These are phyloP conservation scores for Amazonetta brasiliensis DNA, from an alignment of 2,797 vertebrate genomes.

Conservation along the genomic window DNA sequence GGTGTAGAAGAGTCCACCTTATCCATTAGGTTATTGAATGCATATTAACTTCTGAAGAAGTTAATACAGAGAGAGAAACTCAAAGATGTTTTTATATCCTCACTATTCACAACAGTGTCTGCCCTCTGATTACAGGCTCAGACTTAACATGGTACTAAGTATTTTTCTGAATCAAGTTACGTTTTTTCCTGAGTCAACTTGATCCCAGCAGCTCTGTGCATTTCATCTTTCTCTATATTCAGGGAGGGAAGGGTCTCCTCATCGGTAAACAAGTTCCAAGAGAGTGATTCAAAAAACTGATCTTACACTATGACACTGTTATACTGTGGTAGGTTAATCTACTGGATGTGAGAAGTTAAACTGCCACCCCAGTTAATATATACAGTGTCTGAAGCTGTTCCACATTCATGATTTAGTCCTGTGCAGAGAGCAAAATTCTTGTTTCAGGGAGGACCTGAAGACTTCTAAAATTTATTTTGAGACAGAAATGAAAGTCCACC, in stretches of 20 bases:
- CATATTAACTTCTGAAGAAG: neutral
- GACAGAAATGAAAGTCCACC: neutral
- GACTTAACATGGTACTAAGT: neutral
- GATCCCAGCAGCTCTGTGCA: neutral
- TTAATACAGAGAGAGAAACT: neutral
- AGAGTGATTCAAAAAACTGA: neutral
- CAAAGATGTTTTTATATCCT: neutral
- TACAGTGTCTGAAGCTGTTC: neutral
- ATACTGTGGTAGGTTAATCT: neutral
- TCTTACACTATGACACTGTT: neutral
- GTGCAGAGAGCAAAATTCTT: neutral
- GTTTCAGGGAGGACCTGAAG: neutral
- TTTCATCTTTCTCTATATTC: neutral
- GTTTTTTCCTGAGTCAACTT: neutral
- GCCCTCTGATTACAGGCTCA: neutral
- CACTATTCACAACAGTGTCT: rapidly evolving
- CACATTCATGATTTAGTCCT: neutral
- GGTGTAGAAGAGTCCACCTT: neutral
- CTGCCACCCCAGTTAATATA: neutral
- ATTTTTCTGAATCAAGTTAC: neutral
- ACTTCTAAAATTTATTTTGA: neutral
- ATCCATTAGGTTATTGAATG: neutral
- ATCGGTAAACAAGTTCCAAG: neutral
- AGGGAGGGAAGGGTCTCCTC: neutral
- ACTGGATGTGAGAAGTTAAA: neutral